A percentile compares a stretch with the other conserved stretches of the same genome.
Conservation (phyloP, 2,113 vertebrate genomes). For the Ovibos moschatus region DNA sequence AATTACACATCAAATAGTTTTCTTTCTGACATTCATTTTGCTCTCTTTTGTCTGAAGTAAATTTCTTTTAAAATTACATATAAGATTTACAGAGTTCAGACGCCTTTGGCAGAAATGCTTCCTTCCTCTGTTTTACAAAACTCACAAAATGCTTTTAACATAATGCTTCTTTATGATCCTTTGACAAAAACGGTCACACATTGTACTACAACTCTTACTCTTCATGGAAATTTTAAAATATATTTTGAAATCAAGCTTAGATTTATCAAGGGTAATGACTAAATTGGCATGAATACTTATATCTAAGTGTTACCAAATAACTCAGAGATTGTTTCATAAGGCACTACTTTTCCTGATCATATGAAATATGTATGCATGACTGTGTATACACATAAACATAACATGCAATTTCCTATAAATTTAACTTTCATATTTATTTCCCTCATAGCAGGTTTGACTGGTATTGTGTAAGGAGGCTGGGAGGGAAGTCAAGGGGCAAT, state of each 20-base stretch:
- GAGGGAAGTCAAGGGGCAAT: no score
- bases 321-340: neutral
- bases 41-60: neutral
- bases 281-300: slow-evolving; percentile 68
- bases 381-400: neutral
- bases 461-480: no score
- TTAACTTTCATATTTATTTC: neutral
- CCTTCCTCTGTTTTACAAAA: slow-evolving; percentile 3
- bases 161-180: slow-evolving; percentile 4
- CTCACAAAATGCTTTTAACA: neutral
- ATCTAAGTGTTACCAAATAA: slow-evolving; percentile 52
- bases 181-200: neutral
- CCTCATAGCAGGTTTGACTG: no score
- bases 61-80: slow-evolving; percentile 29
- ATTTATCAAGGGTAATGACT: slow-evolving; percentile 57
- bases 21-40: slow-evolving; percentile 11
- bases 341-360: neutral
- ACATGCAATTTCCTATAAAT: neutral
- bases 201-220: neutral
- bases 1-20: neutral
- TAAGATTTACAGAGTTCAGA: slow-evolving; percentile 32
- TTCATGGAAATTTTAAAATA: slow-evolving; percentile 55
- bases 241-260: slow-evolving; percentile 56
- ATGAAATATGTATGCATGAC: slow-evolving; percentile 19
- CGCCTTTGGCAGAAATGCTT: neutral